Evolutionary conservation across 2,888 invertebrate species (phyloP).

Genomic region (Piscicola geometra): DNA sequence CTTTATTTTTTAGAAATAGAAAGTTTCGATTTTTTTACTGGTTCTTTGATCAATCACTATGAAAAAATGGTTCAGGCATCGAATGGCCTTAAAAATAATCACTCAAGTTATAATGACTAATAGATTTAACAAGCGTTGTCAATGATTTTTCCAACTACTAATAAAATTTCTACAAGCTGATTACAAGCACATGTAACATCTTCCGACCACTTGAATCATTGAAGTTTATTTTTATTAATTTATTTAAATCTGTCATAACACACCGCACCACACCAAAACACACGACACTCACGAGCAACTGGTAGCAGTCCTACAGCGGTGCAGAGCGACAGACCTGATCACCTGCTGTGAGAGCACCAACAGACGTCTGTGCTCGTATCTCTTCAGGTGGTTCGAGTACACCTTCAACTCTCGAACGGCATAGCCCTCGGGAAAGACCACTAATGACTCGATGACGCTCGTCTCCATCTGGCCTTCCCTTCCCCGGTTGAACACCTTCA

Average conservation of each 20-base stretch:
- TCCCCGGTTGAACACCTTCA: constrained; percentile 85
- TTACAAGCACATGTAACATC: too few species aligned
- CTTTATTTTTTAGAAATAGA: neutral
- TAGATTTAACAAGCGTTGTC: too few species aligned
- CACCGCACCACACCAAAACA: too few species aligned
- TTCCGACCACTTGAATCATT: too few species aligned
- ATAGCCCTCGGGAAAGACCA: constrained; percentile 61
- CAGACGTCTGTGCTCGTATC: neutral
- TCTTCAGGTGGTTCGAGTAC: neutral
- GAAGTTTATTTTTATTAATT: too few species aligned
- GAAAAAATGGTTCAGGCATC: too few species aligned
- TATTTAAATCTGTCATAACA: too few species aligned
- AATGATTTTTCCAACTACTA: too few species aligned
- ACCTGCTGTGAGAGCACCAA: neutral
- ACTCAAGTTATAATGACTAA: too few species aligned
- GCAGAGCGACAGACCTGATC: neutral
- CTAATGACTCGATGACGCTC: constrained; percentile 78
- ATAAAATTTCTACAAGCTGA: too few species aligned
- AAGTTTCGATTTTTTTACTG: neutral
- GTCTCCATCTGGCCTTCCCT: constrained; percentile 62
- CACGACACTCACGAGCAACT: constrained; percentile 6
- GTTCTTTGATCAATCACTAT: too few species aligned
- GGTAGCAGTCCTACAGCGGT: neutral
- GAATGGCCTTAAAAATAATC: too few species aligned
- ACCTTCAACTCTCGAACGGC: constrained; percentile 43